These are phyloP conservation scores for Caenorhabditis sp. DNA, from an alignment of 2,888 invertebrate genomes.

Conservation along the genomic window DNA sequence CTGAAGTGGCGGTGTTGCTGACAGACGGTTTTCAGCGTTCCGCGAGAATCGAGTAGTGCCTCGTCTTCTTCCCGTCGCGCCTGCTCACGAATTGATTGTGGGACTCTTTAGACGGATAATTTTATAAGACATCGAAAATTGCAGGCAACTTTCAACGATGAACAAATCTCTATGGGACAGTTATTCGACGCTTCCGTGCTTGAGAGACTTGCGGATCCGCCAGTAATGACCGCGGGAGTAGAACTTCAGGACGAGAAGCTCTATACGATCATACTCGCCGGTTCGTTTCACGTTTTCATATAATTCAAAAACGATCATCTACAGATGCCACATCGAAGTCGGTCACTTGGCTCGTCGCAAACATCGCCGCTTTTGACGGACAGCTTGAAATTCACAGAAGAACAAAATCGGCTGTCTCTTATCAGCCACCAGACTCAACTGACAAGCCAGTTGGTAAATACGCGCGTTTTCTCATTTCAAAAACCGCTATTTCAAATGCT, in stretches of 20 bases:
- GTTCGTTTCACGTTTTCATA: slow-evolving; percentile 27
- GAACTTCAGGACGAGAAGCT: slow-evolving; percentile 54
- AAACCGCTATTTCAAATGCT: too few relatives aligned
- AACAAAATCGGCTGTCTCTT: slow-evolving; percentile 49
- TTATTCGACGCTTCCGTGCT: slow-evolving; percentile 53
- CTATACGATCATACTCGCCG: slow-evolving; percentile 60
- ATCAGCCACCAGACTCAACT: slow-evolving; percentile 35
- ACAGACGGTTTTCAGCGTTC: slow-evolving; percentile 54
- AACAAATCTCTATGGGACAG: slow-evolving; percentile 57
- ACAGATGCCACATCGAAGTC: slow-evolving; percentile 53
- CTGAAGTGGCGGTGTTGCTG: background rate
- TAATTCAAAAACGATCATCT: slow-evolving; percentile 7
- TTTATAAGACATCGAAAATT: background rate
- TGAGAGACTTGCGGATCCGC: slow-evolving; percentile 48
- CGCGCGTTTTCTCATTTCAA: too few relatives aligned
- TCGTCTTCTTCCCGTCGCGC: slow-evolving; percentile 56
- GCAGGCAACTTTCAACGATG: slow-evolving; percentile 55
- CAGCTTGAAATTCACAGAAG: slow-evolving; percentile 49
- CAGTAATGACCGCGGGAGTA: slow-evolving; percentile 45
- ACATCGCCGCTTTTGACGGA: slow-evolving; percentile 56
- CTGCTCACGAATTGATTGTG: slow-evolving; percentile 48
- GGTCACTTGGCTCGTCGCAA: slow-evolving; percentile 55
- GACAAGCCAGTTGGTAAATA: slow-evolving; percentile 38
- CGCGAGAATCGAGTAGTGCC: slow-evolving; percentile 65
- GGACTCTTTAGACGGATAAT: too few relatives aligned